Evolutionary conservation across 1,140 invertebrate genomes (phyloP).

Genomic region (Arctopsyche grandis): DNA sequence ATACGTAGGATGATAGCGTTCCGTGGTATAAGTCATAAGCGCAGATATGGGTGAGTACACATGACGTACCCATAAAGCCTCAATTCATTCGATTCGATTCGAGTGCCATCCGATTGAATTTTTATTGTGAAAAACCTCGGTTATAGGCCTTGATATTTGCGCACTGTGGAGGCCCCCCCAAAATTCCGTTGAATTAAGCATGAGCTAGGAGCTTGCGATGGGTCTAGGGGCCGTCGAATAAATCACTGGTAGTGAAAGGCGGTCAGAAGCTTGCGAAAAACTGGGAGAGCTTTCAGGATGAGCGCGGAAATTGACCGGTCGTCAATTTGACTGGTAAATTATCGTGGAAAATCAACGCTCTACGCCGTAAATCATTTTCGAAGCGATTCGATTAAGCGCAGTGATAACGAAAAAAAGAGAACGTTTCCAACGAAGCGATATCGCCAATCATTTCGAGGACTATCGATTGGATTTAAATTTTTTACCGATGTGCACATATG

Average conservation of each 20-base stretch:
- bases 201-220: background rate
- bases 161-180: background rate
- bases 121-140: slow-evolving; percentile 36
- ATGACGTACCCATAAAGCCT: background rate
- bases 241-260: slow-evolving; percentile 13
- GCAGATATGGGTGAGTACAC: background rate
- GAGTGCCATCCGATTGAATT: slow-evolving; percentile 36
- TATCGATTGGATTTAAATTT: too few species aligned
- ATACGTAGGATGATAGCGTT: too few species aligned
- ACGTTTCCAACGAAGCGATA: too few species aligned
- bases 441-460: too few species aligned
- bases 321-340: background rate
- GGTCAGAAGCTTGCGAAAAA: slow-evolving; percentile 9
- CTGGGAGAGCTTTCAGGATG: background rate
- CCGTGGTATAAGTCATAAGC: slow-evolving; percentile 11
- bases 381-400: too few species aligned
- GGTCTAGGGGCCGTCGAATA: slow-evolving; percentile 6
- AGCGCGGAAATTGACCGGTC: background rate
- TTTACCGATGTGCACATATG: too few species aligned
- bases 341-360: background rate
- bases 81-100: slow-evolving; percentile 23
- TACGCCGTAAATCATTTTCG: background rate
- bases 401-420: too few species aligned
- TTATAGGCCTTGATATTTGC: background rate
- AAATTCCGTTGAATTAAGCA: slow-evolving; percentile 17